phyloP scores from a whole-genome alignment of 2,888 invertebrate species.

The Ennomos fuscantarius region DNA sequence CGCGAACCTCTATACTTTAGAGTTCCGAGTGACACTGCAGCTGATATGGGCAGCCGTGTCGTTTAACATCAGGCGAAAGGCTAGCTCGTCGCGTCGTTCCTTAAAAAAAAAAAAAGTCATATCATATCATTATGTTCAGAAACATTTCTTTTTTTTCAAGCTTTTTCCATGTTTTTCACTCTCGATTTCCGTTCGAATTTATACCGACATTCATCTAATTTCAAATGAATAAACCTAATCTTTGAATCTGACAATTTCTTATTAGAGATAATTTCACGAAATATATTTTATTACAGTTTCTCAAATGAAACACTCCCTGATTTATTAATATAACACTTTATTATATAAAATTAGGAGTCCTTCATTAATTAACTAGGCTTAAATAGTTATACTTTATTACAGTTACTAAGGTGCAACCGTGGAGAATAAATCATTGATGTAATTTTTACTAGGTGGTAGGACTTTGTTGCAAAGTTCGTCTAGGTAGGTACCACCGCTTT shows the following conservation, averaged over 20 bases:
- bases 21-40: too few species aligned
- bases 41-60: too few species aligned
- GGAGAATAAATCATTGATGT: too few species aligned
- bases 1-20: too few species aligned
- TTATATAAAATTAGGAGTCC: conserved; percentile 23
- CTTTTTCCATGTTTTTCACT: background rate
- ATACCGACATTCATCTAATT: conserved; percentile 1
- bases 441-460: too few species aligned
- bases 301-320: conserved; percentile 16
- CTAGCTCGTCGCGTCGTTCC: too few species aligned
- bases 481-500: too few species aligned
- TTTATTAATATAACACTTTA: conserved; percentile 25
- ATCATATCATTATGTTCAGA: too few species aligned
- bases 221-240: conserved; percentile 10
- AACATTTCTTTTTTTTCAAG: background rate
- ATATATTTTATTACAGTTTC: conserved; percentile 23
- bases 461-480: too few species aligned
- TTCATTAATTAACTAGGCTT: conserved; percentile 21
- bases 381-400: conserved; percentile 5
- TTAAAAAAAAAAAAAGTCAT: too few species aligned
- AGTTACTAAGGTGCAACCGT: conserved; percentile 2
- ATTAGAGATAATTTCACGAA: conserved; percentile 8
- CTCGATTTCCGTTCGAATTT: background rate
- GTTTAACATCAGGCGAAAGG: too few species aligned
- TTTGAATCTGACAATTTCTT: conserved; percentile 5